A percentile compares a stretch with the other conserved stretches of the same genome.
Conservation (phyloP, 92 coral and sea anemone genomes). For the Micromussa lordhowensis region DNA sequence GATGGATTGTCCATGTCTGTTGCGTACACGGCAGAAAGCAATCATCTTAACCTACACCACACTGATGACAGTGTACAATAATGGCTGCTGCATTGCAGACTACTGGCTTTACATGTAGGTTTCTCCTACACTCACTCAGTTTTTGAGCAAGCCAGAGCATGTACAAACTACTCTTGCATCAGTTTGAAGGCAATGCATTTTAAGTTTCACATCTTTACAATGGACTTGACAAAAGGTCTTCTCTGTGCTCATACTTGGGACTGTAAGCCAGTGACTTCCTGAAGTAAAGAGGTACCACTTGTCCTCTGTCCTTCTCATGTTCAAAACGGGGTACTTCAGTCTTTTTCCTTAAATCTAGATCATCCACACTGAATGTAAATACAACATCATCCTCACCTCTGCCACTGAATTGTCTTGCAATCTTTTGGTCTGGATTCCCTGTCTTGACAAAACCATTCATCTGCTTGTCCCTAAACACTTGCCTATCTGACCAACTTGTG, state of each 20-base stretch:
- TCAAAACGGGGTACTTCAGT: conserved; percentile 45
- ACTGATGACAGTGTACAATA: not conserved
- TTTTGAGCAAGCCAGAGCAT: not conserved
- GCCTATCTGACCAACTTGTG: conserved; percentile 26
- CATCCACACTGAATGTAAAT: conserved; percentile 83
- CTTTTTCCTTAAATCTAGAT: conserved; percentile 79
- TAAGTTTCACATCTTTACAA: conserved; percentile 33
- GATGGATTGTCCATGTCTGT: not conserved
- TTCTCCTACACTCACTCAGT: not conserved
- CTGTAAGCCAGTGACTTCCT: conserved; percentile 94
- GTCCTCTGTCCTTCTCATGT: conserved; percentile 56
- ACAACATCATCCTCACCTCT: conserved; percentile 66
- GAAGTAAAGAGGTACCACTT: conserved; percentile 83
- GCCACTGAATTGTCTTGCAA: conserved; percentile 27
- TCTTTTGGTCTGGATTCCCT: conserved; percentile 46
- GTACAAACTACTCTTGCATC: not conserved
- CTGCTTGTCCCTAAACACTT: conserved; percentile 23
- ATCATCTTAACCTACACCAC: not conserved
- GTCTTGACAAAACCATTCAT: conserved; percentile 46
- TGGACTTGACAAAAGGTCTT: conserved; percentile 84
- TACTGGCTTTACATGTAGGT: not conserved
- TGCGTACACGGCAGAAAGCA: not conserved
- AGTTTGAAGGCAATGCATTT: not conserved
- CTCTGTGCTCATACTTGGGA: conserved; percentile 79
- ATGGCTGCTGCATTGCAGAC: not conserved